Evolutionary conservation across 2,113 vertebrate species (phyloP).

Genomic region (Eulacestoma nigropectus): DNA sequence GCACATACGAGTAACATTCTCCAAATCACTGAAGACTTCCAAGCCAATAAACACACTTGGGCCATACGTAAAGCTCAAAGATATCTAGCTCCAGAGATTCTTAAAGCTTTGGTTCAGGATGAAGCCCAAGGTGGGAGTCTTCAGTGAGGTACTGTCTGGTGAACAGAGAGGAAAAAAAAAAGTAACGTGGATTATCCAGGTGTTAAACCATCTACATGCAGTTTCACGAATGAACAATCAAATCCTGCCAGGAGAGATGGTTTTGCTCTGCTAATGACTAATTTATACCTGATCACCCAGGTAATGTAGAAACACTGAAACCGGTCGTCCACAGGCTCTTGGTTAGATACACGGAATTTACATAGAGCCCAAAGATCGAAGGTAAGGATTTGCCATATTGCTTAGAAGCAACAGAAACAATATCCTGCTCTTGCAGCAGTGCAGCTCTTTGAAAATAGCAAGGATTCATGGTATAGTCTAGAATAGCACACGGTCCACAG

Average conservation of each 20-base stretch:
- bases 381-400: not conserved
- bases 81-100: not conserved
- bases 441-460: not conserved
- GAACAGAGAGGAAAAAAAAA: not conserved
- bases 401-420: not conserved
- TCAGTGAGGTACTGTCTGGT: not conserved
- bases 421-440: not conserved
- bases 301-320: not conserved
- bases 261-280: not conserved
- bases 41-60: not conserved
- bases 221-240: not conserved
- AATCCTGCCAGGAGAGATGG: not conserved
- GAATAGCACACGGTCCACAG: not conserved
- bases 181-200: rapidly evolving
- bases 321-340: not conserved
- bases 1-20: not conserved
- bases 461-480: not conserved
- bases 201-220: not conserved
- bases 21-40: not conserved
- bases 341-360: not conserved
- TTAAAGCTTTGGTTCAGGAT: not conserved
- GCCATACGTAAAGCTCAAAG: not conserved
- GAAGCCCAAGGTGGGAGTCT: not conserved
- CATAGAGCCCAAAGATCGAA: not conserved
- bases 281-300: not conserved